Base-by-base conservation (phyloP, 2,888 invertebrate species). In the Drosophila suboccidentalis region DNA sequence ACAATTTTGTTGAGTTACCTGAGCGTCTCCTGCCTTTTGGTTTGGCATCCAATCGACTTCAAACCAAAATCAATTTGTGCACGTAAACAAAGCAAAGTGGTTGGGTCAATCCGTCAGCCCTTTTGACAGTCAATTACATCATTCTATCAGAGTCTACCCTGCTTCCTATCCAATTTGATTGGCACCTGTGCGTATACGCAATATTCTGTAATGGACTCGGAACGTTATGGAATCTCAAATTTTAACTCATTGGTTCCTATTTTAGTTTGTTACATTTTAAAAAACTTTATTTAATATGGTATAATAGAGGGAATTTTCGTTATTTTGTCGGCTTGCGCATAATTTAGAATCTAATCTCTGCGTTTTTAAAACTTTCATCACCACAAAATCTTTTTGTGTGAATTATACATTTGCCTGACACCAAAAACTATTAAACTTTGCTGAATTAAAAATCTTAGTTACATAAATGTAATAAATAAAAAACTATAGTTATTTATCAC, bases 371-470 rank as follows among this genome's bases (percentile, higher is more conserved):
- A 78, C 49, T 73, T 63, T 57, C 8, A 9, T 2, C 38, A 22
- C 22, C 47, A 1, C 0, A 29, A 41, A 68, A 64, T 50, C 15
- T 57, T 60, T 44, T 58, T 38, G 39, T 19, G 34, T 26, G 50
- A 59, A 51, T 74, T 46, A 50, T 63, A 34, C 41, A 15, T 38
- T 73, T 39, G 8, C 17, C 8, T 26, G 50, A 22, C 62, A 36
- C 57, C 15, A 15, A 13, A 62, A 76, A 79, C 78, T 73, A 85
- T 73, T 71, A 38, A 71, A 86, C 66, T 72, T 79, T 66, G 62
- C 58, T 72, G 67, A 74, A 88, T 86, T 82, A 77, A 88, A 86
- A 86, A 67, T 83, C 55, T 49, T 70, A 80, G 71, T 80, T 61
- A 39, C 65, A 19, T 49, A 62, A 72, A 69, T 78, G 81, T 44